Percentiles rank a stretch among this genome's conserved stretches.
Conservation (phyloP, 2,113 vertebrate species). For the Anarhynchus alexandrinus region DNA sequence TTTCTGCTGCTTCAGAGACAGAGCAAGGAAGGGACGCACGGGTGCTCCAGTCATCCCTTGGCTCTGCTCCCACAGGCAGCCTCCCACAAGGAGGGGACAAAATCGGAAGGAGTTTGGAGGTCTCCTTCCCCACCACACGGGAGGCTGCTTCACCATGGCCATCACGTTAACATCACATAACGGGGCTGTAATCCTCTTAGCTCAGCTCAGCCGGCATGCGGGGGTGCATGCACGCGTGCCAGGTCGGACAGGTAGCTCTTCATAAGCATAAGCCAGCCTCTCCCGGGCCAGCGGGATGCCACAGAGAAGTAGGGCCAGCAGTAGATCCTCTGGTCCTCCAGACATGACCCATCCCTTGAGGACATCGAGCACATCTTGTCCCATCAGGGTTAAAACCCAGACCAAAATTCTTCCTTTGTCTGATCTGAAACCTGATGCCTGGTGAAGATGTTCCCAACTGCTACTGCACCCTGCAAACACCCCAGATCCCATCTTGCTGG, state of each 20-base stretch:
- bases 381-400: background rate
- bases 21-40: background rate
- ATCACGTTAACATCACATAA: background rate
- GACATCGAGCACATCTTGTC: background rate
- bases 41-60: background rate
- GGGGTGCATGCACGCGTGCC: background rate
- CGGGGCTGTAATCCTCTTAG: slow-evolving; percentile 45
- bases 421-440: background rate
- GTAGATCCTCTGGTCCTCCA: background rate
- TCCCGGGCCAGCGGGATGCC: rapidly evolving
- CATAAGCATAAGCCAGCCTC: background rate
- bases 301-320: background rate
- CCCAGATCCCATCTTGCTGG: background rate
- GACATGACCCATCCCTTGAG: background rate
- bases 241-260: background rate
- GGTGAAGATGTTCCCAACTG: background rate
- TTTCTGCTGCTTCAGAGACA: background rate
- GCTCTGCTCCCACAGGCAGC: background rate
- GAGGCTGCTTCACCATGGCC: background rate
- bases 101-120: rapidly evolving
- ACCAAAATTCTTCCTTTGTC: background rate
- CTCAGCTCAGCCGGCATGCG: background rate
- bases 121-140: background rate
- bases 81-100: background rate
- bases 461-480: background rate